Evolutionary conservation across 2,113 vertebrate genomes (phyloP).

Genomic region (Salvelinus fontinalis): DNA sequence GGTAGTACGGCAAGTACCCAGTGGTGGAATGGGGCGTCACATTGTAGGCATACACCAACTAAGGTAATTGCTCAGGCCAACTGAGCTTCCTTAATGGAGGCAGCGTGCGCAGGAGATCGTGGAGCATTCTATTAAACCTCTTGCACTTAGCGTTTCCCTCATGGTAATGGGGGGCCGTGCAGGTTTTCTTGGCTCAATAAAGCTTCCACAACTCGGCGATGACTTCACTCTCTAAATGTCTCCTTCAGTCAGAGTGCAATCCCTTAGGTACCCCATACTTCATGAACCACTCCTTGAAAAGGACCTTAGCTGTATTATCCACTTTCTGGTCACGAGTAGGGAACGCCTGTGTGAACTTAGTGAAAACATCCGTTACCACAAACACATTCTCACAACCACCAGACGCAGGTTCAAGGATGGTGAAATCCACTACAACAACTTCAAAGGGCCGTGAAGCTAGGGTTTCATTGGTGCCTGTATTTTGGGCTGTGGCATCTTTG

Average conservation of each 20-base stretch:
- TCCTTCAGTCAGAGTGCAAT: slow-evolving; percentile 1
- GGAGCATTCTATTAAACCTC: not conserved
- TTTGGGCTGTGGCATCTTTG: not conserved
- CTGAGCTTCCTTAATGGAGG: not conserved
- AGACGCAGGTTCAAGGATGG: slow-evolving; percentile 1
- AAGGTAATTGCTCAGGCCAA: slow-evolving; percentile 5
- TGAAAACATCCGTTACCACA: slow-evolving; percentile 8
- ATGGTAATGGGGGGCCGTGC: not conserved
- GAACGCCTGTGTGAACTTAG: slow-evolving; percentile 17
- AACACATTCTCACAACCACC: slow-evolving; percentile 14
- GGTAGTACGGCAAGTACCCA: slow-evolving; percentile 3
- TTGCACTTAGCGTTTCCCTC: too few species aligned
- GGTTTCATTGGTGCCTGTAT: not conserved
- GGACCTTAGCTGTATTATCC: slow-evolving; percentile 8
- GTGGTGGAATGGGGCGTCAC: not conserved
- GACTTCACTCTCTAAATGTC: not conserved
- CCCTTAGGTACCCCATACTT: slow-evolving; percentile 9
- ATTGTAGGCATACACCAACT: slow-evolving; percentile 3
- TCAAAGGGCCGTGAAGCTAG: slow-evolving; percentile 7
- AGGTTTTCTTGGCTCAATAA: slow-evolving; percentile 15
- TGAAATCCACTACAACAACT: slow-evolving; percentile 21
- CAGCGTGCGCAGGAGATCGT: not conserved
- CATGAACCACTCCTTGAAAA: slow-evolving; percentile 17
- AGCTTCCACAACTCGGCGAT: slow-evolving; percentile 15
- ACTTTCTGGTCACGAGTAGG: slow-evolving; percentile 19